These are phyloP conservation scores for Zosterops lateralis DNA, from an alignment of 2,113 vertebrate genomes.

Conservation along the genomic window DNA sequence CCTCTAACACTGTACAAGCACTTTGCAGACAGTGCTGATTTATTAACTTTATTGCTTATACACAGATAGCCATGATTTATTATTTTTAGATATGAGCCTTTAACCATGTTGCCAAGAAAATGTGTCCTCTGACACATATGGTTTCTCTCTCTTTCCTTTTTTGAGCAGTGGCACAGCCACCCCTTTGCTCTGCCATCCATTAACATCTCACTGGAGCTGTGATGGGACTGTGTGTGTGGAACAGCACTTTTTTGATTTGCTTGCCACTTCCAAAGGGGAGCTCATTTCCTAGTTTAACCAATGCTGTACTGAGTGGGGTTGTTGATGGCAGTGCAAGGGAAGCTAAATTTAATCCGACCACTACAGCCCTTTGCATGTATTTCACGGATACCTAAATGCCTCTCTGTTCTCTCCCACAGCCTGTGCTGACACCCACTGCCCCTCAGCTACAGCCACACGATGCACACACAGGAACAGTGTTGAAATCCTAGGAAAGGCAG, in stretches of 20 bases:
- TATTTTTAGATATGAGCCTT: neutral
- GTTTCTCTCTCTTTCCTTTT: neutral
- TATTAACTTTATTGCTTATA: neutral
- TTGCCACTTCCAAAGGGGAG: neutral
- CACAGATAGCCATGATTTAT: neutral
- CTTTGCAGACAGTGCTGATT: neutral
- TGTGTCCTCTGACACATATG: neutral
- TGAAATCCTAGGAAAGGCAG: neutral
- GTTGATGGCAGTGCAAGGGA: accelerated
- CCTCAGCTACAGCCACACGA: accelerated
- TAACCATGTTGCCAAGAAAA: neutral
- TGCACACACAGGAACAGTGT: neutral
- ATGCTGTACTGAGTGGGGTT: neutral
- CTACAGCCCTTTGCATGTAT: neutral
- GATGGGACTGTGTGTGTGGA: neutral
- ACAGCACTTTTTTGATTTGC: neutral
- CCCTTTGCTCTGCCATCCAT: neutral
- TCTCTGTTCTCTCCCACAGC: neutral
- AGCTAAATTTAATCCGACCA: neutral
- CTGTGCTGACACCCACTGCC: neutral
- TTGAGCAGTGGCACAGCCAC: neutral
- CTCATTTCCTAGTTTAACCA: neutral
- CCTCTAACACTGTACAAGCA: neutral
- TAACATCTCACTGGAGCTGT: neutral
- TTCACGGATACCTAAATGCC: neutral